phyloP scores from a whole-genome alignment of 1,140 invertebrate species.

The Tyrophagus putrescentiae region DNA sequence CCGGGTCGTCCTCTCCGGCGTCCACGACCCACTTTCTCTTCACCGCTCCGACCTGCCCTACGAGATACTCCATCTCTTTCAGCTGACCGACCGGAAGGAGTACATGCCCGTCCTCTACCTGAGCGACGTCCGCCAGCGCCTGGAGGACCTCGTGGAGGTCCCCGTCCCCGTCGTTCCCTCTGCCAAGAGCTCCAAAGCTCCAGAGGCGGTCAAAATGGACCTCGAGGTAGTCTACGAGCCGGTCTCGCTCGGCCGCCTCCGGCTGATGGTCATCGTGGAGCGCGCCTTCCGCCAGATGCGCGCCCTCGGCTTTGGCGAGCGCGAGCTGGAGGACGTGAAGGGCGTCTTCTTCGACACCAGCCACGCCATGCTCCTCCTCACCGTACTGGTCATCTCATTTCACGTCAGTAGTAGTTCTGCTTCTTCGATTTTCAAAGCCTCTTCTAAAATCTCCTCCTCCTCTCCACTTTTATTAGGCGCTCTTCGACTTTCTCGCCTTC shows the following conservation, averaged over 20 bases:
- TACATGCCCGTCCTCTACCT: constrained; percentile 59
- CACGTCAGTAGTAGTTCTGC: constrained; percentile 58
- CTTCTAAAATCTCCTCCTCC: not conserved
- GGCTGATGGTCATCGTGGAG: constrained; percentile 49
- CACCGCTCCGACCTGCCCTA: constrained; percentile 6
- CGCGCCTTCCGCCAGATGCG: constrained; percentile 56
- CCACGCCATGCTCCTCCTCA: constrained; percentile 73
- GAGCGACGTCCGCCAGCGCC: constrained; percentile 59
- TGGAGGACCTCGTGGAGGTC: constrained; percentile 49
- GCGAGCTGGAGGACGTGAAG: constrained; percentile 92
- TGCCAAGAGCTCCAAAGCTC: not conserved
- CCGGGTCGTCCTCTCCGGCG: constrained; percentile 15
- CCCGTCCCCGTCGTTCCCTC: too few relatives aligned
- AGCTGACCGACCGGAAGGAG: constrained; percentile 11
- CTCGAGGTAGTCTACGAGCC: constrained; percentile 37
- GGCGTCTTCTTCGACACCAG: constrained; percentile 91
- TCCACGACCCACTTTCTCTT: constrained; percentile 12
- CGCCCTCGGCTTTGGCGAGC: constrained; percentile 66
- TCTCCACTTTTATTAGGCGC: constrained; percentile 46
- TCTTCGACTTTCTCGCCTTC: constrained; percentile 92
- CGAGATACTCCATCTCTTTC: constrained; percentile 17
- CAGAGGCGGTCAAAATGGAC: constrained; percentile 26
- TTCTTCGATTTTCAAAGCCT: constrained; percentile 6
- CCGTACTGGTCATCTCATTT: constrained; percentile 75
- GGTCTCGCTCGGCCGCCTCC: constrained; percentile 40